phyloP scores from a whole-genome alignment of 2,113 vertebrate genomes.

The Vidua macroura region DNA sequence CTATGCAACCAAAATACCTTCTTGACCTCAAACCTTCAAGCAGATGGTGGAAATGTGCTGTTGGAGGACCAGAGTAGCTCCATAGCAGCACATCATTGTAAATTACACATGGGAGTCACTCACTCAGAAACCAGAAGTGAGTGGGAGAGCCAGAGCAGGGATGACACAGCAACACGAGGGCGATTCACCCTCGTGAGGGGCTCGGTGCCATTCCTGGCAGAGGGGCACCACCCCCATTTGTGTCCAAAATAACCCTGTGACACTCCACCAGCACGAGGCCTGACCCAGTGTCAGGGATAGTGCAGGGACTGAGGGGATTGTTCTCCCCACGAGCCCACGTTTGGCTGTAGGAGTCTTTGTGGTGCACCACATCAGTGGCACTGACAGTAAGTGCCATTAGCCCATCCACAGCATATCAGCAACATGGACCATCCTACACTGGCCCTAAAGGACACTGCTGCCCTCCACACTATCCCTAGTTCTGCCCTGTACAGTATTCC shows the following conservation, averaged over 20 bases:
- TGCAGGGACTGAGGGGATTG: background rate
- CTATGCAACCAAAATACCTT: background rate
- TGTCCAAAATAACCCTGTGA: background rate
- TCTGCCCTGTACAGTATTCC: background rate
- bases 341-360: background rate
- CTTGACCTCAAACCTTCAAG: background rate
- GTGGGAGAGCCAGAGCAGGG: background rate
- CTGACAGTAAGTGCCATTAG: background rate
- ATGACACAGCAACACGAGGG: background rate
- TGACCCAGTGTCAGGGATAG: rapidly evolving
- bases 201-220: background rate
- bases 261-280: rapidly evolving
- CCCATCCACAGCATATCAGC: background rate
- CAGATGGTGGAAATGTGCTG: rapidly evolving
- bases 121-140: constrained; percentile 22
- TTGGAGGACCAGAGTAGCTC: background rate
- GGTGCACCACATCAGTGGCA: background rate
- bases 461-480: background rate
- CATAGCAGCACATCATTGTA: background rate
- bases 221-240: background rate
- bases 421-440: background rate
- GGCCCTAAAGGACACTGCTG: background rate
- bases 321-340: background rate
- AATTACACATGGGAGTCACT: background rate
- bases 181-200: background rate